A percentile compares a stretch with the other conserved stretches of the same genome.
Evolutionary conservation across 2,888 invertebrate species (phyloP).

Genomic region (Tortrix viridana): DNA sequence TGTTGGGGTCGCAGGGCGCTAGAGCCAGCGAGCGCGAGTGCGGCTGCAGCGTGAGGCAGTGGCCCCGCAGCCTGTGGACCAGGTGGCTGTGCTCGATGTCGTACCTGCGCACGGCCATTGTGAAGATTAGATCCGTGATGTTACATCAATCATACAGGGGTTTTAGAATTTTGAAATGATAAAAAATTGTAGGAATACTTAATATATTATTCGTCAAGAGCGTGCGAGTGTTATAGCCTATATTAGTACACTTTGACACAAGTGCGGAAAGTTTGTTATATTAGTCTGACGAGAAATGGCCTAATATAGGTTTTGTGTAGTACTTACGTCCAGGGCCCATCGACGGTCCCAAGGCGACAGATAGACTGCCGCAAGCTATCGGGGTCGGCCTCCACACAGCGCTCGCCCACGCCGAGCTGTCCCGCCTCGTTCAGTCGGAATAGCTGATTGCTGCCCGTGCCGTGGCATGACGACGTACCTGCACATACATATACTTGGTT

Average conservation of each 20-base stretch:
- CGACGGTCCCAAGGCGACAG: constrained; percentile 95
- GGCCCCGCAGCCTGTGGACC: constrained; percentile 89
- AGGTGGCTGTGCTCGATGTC: constrained; percentile 90
- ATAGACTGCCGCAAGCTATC: constrained; percentile 95
- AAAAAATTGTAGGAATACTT: too few relatives aligned
- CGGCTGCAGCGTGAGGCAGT: constrained; percentile 94
- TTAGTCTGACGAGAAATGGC: too few relatives aligned
- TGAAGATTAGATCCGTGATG: too few relatives aligned
- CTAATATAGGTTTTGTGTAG: background rate
- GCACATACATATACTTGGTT: background rate
- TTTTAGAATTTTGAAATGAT: too few relatives aligned
- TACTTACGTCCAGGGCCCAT: constrained; percentile 93
- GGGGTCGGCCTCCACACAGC: constrained; percentile 95
- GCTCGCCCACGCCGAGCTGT: constrained; percentile 97
- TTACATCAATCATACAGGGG: too few relatives aligned
- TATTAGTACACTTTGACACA: too few relatives aligned
- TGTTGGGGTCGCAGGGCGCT: constrained; percentile 92
- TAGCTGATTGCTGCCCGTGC: constrained; percentile 96
- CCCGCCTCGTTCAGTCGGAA: constrained; percentile 96
- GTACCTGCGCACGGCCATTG: constrained; percentile 73
- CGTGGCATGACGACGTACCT: constrained; percentile 94
- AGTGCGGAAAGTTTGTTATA: too few relatives aligned
- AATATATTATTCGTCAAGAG: too few relatives aligned
- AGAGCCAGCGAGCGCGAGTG: constrained; percentile 90
- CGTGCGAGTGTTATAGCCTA: too few relatives aligned